phyloP scores from a whole-genome alignment of 2,888 invertebrate genomes.

The Drosophila macrothrix region DNA sequence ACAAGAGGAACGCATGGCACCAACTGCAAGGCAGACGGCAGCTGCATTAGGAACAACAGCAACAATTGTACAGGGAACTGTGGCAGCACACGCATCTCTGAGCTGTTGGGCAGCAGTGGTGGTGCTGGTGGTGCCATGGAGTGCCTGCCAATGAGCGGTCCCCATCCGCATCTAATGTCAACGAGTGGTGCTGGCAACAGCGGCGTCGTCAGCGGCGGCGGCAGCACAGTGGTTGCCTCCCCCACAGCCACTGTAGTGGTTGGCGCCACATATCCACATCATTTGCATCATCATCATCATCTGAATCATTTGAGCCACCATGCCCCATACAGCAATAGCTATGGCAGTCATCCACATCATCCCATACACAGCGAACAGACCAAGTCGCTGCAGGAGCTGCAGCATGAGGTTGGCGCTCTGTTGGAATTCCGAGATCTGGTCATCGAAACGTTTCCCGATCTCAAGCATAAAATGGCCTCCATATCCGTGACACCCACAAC shows the following conservation, averaged over 20 bases:
- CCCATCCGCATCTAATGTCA: slow-evolving; percentile 60
- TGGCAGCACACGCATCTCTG: slow-evolving; percentile 23
- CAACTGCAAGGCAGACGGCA: slow-evolving; percentile 58
- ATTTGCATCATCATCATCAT: slow-evolving; percentile 80
- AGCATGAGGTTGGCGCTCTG: slow-evolving; percentile 96
- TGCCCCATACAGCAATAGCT: slow-evolving; percentile 79
- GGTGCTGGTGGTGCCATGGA: slow-evolving; percentile 87
- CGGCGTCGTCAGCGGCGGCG: slow-evolving; percentile 14
- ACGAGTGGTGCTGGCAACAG: slow-evolving; percentile 40
- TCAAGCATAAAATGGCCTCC: slow-evolving; percentile 93
- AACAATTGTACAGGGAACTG: slow-evolving; percentile 42
- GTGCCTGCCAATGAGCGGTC: slow-evolving; percentile 91
- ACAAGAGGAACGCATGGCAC: slow-evolving; percentile 62
- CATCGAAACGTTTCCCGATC: slow-evolving; percentile 96
- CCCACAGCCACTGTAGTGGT: slow-evolving; percentile 79
- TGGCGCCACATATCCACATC: slow-evolving; percentile 81
- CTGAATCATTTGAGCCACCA: slow-evolving; percentile 80
- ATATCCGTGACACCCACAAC: slow-evolving; percentile 85
- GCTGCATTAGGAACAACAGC: slow-evolving; percentile 53
- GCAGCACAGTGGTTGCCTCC: slow-evolving; percentile 49
- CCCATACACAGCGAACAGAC: slow-evolving; percentile 91
- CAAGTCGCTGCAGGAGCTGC: slow-evolving; percentile 95
- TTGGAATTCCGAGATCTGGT: slow-evolving; percentile 97
- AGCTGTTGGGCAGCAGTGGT: slow-evolving; percentile 47
- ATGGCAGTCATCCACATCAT: slow-evolving; percentile 89